phyloP scores from a whole-genome alignment of 2,888 invertebrate genomes.

The Icerya purchasi region DNA sequence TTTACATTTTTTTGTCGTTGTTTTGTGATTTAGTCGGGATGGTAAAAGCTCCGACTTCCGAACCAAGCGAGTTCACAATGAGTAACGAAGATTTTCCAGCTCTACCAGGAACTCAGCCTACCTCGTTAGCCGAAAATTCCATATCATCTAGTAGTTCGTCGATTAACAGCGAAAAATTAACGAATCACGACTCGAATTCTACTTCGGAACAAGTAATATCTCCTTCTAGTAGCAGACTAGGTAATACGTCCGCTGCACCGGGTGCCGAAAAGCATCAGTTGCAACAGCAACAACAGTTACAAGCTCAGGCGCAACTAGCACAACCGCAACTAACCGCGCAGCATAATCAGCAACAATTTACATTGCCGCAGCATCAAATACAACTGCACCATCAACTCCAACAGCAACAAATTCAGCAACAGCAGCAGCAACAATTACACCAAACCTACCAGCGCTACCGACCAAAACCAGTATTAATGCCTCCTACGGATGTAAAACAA shows the following conservation, averaged over 20 bases:
- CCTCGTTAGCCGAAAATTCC: slow-evolving; percentile 13
- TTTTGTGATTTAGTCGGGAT: slow-evolving; percentile 64
- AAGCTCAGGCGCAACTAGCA: not conserved
- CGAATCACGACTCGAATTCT: slow-evolving; percentile 9
- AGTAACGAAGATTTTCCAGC: slow-evolving; percentile 99
- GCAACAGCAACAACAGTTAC: slow-evolving; percentile 4
- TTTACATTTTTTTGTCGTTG: no score
- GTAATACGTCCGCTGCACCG: slow-evolving; percentile 9
- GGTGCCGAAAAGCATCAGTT: slow-evolving; percentile 12
- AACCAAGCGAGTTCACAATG: slow-evolving; percentile 88
- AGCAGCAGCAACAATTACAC: not conserved
- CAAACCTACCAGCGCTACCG: not conserved
- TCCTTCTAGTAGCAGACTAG: slow-evolving; percentile 10
- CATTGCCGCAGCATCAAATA: not conserved
- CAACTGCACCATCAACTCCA: slow-evolving; percentile 7
- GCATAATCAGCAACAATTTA: not conserved
- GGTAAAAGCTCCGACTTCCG: slow-evolving; percentile 83
- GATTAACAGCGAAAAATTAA: slow-evolving; percentile 11
- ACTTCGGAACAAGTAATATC: slow-evolving; percentile 11
- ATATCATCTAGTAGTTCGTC: slow-evolving; percentile 12
- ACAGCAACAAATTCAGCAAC: slow-evolving; percentile 2
- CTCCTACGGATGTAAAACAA: no score
- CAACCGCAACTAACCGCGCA: not conserved
- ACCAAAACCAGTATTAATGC: no score
- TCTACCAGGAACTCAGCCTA: slow-evolving; percentile 66